These are phyloP conservation scores for Periophthalmus modestus DNA, from an alignment of 2,113 vertebrate genomes.

Conservation along the genomic window DNA sequence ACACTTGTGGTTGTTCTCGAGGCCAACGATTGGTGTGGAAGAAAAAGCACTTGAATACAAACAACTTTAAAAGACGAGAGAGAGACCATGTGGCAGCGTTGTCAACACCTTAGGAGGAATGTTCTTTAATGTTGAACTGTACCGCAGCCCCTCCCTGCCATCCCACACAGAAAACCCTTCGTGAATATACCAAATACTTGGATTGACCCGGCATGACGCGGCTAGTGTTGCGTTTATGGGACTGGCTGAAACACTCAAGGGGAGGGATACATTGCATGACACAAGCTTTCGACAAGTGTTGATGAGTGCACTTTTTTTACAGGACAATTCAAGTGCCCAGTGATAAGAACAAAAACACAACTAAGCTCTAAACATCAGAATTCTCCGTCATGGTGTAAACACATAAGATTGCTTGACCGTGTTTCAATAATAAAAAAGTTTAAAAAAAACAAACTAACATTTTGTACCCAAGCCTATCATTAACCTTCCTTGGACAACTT, in stretches of 20 bases:
- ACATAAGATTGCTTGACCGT: slow-evolving; percentile 59
- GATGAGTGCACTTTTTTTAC: slow-evolving; percentile 78
- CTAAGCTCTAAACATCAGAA: slow-evolving; percentile 80
- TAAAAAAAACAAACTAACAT: slow-evolving; percentile 45
- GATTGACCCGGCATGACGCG: slow-evolving; percentile 46
- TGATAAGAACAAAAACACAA: slow-evolving; percentile 70
- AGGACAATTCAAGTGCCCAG: slow-evolving; percentile 78
- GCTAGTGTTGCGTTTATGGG: not conserved
- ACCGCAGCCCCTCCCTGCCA: slow-evolving; percentile 43
- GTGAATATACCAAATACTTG: slow-evolving; percentile 76
- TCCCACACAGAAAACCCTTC: slow-evolving; percentile 32
- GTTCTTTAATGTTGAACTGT: slow-evolving; percentile 76
- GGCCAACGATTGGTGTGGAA: slow-evolving; percentile 54
- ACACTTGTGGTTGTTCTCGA: slow-evolving; percentile 70
- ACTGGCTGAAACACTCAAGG: slow-evolving; percentile 3
- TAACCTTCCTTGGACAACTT: slow-evolving; percentile 36
- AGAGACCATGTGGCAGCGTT: slow-evolving; percentile 62
- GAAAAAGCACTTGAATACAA: slow-evolving; percentile 60
- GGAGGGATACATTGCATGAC: slow-evolving; percentile 75
- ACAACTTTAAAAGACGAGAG: slow-evolving; percentile 20
- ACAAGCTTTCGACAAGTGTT: slow-evolving; percentile 78
- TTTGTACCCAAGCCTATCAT: slow-evolving; percentile 60
- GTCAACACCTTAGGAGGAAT: slow-evolving; percentile 73
- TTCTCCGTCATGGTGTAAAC: slow-evolving; percentile 61
- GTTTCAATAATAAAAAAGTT: slow-evolving; percentile 37